Base-by-base conservation (phyloP, 2,797 vertebrate genomes). In the Danio choprae region DNA sequence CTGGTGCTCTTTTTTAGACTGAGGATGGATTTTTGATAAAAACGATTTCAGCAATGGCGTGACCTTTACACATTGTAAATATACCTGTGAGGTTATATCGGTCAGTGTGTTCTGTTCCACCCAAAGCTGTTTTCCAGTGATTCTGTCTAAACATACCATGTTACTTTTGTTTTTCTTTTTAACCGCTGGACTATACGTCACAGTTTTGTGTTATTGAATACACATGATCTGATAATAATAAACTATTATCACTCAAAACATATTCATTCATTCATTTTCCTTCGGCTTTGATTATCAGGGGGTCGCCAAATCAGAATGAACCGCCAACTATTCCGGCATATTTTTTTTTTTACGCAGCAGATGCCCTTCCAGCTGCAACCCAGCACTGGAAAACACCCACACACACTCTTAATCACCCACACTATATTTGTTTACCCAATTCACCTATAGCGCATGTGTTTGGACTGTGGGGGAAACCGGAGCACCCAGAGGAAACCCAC, bases 131-230 rank as follows among this genome's bases (percentile, higher is more conserved):
- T 56, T 59, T 80, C 51, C 74, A 59, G 1, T 70, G 56, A 69
- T 38, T 36, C 59, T 53, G 60, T 67, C 56, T 76, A 80, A 43
- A 77, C 29, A 71, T 60, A 68, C 59, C 67, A 46, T 81, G 78
- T 74, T 79, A 13, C 40, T 40, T 64, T 46, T 55, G 50, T 77
- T 70, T 20, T 72, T 48, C 29, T 76, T 70, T 78, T 43, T 36
- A 38, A 53, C 50, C 3, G 50, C 22, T 74, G 40, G 41, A 70
- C 41, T 22, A 59, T 18, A 60, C 58, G 41, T 46, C 62, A 36
- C 64, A 75, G 62, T 82, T 74, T 84, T 84, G 67, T 85, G 78
- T 82, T 67, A 80, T 69, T 74, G 75, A 77, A 69, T 81, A 73
- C 84, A 82, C 70, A 67, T 79, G 79, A 38, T 82, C 79, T 86